Evolutionary conservation across 2,113 vertebrate genomes (phyloP).

Genomic region (Turdus rufiventris): DNA sequence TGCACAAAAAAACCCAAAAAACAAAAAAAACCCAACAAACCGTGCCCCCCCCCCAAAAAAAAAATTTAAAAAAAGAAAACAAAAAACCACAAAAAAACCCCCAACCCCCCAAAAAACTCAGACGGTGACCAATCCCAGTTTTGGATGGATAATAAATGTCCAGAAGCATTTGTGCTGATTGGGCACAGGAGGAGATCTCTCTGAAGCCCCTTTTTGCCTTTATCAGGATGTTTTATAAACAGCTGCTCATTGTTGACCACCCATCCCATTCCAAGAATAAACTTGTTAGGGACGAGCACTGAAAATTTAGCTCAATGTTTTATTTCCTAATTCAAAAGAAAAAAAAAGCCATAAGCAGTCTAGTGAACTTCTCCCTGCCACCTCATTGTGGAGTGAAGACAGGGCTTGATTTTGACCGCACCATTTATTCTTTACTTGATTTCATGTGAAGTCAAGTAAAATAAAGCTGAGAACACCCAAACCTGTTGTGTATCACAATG

Average conservation of each 20-base stretch:
- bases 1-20: neutral
- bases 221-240: neutral
- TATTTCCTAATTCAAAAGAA: neutral
- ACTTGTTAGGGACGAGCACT: no score
- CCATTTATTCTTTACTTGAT: neutral
- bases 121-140: accelerated
- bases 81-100: no score
- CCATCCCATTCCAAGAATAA: neutral
- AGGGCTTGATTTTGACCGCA: neutral
- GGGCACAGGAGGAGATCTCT: neutral
- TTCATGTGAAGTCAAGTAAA: neutral
- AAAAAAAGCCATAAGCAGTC: neutral
- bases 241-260: neutral
- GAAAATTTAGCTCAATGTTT: neutral
- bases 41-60: no score
- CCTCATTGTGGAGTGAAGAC: neutral
- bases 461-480: neutral
- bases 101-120: accelerated
- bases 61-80: no score
- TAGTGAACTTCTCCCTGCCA: neutral
- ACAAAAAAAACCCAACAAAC: neutral
- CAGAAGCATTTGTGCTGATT: neutral
- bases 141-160: neutral
- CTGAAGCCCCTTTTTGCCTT: neutral
- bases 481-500: neutral